A percentile compares a stretch with the other conserved stretches of the same genome.
These are phyloP conservation scores for Panthera leo DNA, from an alignment of 2,113 vertebrate species.

Conservation along the genomic window DNA sequence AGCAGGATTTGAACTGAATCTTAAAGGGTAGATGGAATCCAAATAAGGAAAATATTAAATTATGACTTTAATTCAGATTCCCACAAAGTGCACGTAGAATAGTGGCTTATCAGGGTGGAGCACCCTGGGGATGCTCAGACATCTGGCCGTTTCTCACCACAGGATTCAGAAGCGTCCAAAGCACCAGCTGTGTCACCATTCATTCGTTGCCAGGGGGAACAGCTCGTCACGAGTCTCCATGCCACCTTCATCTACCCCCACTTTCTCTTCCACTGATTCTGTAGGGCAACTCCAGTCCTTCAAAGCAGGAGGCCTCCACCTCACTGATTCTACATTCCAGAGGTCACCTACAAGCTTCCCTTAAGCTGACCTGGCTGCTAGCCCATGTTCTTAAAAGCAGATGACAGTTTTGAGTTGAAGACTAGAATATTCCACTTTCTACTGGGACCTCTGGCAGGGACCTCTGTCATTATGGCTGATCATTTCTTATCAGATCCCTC, in stretches of 20 bases:
- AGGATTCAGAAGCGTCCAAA: not conserved
- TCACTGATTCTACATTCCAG: not conserved
- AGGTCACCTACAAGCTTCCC: not conserved
- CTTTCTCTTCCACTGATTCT: not conserved
- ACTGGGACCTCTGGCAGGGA: not conserved
- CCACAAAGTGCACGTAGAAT: not conserved
- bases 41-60: not conserved
- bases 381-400: not conserved
- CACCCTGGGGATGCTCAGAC: not conserved
- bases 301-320: not conserved
- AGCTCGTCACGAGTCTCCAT: not conserved
- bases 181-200: not conserved
- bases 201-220: not conserved
- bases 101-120: not conserved
- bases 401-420: not conserved
- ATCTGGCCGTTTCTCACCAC: not conserved
- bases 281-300: not conserved
- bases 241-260: not conserved
- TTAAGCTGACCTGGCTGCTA: not conserved
- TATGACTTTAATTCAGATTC: constrained; percentile 28
- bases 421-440: not conserved
- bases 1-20: not conserved
- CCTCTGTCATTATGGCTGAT: not conserved
- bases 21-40: not conserved
- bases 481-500: not conserved